These are phyloP conservation scores for Lomographa bimaculata DNA, from an alignment of 2,888 invertebrate genomes.

Conservation along the genomic window DNA sequence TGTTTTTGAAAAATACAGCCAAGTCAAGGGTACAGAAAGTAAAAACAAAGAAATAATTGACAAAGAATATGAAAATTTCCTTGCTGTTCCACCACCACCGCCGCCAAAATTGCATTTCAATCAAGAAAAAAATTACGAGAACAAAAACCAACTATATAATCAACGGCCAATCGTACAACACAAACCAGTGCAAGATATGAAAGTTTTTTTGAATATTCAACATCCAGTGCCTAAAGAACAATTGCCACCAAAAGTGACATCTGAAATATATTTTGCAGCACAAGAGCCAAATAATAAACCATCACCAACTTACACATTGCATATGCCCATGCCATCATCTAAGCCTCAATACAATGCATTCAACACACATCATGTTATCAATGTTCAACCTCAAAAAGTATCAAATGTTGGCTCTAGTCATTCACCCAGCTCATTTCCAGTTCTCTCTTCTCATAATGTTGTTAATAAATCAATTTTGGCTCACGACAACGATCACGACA, in stretches of 20 bases:
- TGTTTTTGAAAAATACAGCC: constrained; percentile 60
- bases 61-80: constrained; percentile 75
- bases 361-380: constrained; percentile 36
- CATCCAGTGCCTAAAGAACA: constrained; percentile 69
- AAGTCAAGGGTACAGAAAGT: constrained; percentile 49
- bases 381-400: constrained; percentile 28
- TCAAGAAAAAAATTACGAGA: constrained; percentile 44
- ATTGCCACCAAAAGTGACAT: constrained; percentile 72
- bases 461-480: constrained; percentile 51
- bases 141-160: constrained; percentile 59
- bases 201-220: constrained; percentile 72
- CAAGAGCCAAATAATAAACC: constrained; percentile 65
- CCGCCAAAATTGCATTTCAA: constrained; percentile 64
- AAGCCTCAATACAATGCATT: constrained; percentile 44
- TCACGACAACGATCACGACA: constrained; percentile 51
- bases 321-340: constrained; percentile 64
- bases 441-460: constrained; percentile 45
- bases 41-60: constrained; percentile 67
- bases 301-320: constrained; percentile 68
- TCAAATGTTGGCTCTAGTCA: constrained; percentile 28
- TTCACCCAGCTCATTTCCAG: constrained; percentile 46
- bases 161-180: constrained; percentile 69
- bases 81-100: constrained; percentile 79
- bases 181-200: constrained; percentile 75
- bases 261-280: constrained; percentile 77